Percentiles rank a stretch among this genome's conserved stretches.
These are phyloP conservation scores for Bombyx huttoni DNA, from an alignment of 2,888 invertebrate genomes.

Conservation along the genomic window DNA sequence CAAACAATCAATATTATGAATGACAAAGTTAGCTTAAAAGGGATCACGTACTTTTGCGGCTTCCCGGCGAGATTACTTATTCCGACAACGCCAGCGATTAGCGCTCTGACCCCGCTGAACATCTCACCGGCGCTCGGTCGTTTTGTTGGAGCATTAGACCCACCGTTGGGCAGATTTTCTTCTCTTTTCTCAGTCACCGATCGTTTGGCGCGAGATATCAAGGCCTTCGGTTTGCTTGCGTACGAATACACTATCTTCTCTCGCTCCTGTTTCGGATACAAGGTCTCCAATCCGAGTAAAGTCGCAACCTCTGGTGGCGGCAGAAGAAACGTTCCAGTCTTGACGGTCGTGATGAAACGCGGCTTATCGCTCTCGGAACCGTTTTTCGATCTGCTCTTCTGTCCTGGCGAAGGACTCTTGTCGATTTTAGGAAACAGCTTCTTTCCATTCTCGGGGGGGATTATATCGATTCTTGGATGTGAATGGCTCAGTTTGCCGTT, in stretches of 20 bases:
- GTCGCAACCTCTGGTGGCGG: constrained; percentile 81
- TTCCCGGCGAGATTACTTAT: constrained; percentile 10
- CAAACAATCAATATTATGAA: neutral
- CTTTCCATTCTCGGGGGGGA: constrained; percentile 18
- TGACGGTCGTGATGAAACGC: constrained; percentile 86
- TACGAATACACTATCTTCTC: constrained; percentile 74
- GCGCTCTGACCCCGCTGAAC: constrained; percentile 31
- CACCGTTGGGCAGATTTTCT: constrained; percentile 12
- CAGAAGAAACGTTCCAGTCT: constrained; percentile 82
- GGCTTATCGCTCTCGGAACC: constrained; percentile 41
- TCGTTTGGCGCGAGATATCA: constrained; percentile 32
- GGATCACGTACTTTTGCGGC: neutral
- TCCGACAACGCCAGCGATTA: constrained; percentile 42
- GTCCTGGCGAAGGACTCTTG: constrained; percentile 27
- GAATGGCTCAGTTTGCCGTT: constrained; percentile 29
- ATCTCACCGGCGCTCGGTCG: constrained; percentile 4
- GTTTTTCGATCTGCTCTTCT: neutral
- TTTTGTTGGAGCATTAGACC: constrained; percentile 2
- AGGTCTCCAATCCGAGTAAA: constrained; percentile 71
- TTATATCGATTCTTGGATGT: constrained; percentile 36
- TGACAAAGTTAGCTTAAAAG: neutral
- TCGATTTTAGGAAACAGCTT: constrained; percentile 25
- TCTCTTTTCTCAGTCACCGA: constrained; percentile 17
- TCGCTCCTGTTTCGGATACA: constrained; percentile 38
- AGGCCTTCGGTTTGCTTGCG: constrained; percentile 75